Percentiles rank a stretch among this genome's conserved stretches.
phyloP scores from a whole-genome alignment of 64 coral and sea anemone genomes.

The Porites lutea region DNA sequence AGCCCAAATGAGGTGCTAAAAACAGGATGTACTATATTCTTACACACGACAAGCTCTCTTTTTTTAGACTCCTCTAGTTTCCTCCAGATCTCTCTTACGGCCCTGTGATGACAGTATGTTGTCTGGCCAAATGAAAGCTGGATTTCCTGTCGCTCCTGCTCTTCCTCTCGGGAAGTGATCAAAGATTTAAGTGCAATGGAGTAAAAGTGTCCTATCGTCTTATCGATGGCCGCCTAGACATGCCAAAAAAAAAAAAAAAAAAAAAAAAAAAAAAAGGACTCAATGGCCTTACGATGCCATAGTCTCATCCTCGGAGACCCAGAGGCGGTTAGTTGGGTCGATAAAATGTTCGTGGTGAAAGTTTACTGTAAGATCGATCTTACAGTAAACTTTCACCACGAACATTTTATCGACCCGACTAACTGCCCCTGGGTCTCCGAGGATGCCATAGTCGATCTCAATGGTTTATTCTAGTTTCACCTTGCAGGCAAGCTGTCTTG shows the following conservation, averaged over 20 bases:
- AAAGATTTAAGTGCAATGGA: conserved; percentile 92
- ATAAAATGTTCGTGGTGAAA: too few species aligned
- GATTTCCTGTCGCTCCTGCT: conserved; percentile 92
- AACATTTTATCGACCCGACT: too few species aligned
- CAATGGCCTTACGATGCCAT: background rate
- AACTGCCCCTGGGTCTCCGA: too few species aligned
- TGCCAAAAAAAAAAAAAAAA: background rate
- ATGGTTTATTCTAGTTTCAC: background rate
- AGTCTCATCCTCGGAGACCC: too few species aligned
- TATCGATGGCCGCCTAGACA: conserved; percentile 76
- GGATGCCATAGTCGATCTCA: too few species aligned
- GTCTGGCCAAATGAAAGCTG: conserved; percentile 77
- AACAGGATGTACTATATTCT: conserved; percentile 87
- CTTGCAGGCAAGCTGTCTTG: background rate
- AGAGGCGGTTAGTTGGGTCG: too few species aligned
- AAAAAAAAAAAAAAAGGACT: background rate
- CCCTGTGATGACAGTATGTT: conserved; percentile 96
- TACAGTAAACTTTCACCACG: too few species aligned
- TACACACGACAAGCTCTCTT: conserved; percentile 79
- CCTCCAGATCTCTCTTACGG: conserved; percentile 94
- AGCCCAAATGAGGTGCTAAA: conserved; percentile 99
- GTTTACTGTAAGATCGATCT: too few species aligned
- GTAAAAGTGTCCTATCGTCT: conserved; percentile 87
- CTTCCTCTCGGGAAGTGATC: conserved; percentile 90
- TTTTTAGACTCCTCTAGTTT: conserved; percentile 66